Percentiles rank a stretch among this genome's conserved stretches.
Evolutionary conservation across 2,113 vertebrate genomes (phyloP).

Genomic region (Nansenia antarctica): DNA sequence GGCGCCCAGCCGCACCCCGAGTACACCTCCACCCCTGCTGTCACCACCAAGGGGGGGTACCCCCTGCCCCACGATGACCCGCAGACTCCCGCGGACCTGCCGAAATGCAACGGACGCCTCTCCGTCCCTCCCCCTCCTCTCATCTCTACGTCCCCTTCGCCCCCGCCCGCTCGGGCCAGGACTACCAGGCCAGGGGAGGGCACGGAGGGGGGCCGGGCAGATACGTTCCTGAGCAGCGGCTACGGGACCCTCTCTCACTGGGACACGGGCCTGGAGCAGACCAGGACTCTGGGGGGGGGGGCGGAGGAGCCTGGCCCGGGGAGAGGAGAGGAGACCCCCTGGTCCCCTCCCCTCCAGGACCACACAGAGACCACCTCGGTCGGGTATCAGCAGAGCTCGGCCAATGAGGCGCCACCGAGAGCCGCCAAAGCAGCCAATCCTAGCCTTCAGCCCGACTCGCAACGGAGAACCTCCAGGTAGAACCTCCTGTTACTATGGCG

Average conservation of each 20-base stretch:
- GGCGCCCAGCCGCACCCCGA: constrained; percentile 47
- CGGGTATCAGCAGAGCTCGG: constrained; percentile 28
- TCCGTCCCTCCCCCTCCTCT: constrained; percentile 53
- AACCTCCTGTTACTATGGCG: no score
- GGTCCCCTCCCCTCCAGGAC: constrained; percentile 39
- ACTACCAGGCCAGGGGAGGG: constrained; percentile 46
- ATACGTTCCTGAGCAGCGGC: constrained; percentile 81
- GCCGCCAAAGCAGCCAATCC: constrained; percentile 13
- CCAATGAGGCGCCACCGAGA: constrained; percentile 2
- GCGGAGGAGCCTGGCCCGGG: constrained; percentile 8
- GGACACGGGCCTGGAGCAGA: constrained; percentile 56
- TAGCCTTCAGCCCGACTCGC: constrained; percentile 21
- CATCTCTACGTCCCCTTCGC: constrained; percentile 54
- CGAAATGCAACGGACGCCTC: constrained; percentile 38
- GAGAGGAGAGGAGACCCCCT: constrained; percentile 29
- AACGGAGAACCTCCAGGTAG: constrained; percentile 58
- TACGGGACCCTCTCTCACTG: constrained; percentile 83
- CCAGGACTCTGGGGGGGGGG: constrained; percentile 18
- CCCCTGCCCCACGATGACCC: constrained; percentile 39
- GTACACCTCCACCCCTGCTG: constrained; percentile 32
- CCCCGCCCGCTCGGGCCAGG: constrained; percentile 52
- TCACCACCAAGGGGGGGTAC: constrained; percentile 61
- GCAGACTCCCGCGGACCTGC: constrained; percentile 9
- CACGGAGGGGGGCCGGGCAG: constrained; percentile 59
- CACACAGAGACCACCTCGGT: constrained; percentile 13